Evolutionary conservation across 2,888 invertebrate species (phyloP).

Genomic region (Meteorus cinctellus): DNA sequence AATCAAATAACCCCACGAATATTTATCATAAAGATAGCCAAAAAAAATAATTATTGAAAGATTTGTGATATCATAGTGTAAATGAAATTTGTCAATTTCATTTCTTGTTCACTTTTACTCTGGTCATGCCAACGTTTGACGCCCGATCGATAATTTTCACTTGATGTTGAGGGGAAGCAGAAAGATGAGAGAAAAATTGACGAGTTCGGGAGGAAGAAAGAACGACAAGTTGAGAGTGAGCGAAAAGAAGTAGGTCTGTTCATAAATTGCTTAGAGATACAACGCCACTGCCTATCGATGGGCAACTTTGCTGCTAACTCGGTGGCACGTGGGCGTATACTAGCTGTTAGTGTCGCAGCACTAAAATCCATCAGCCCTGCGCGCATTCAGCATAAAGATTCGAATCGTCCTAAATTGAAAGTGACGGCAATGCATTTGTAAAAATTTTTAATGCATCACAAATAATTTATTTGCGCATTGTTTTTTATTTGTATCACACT

Average conservation of each 20-base stretch:
- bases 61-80: conserved; percentile 21
- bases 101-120: conserved; percentile 23
- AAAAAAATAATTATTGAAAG: not conserved
- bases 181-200: not conserved
- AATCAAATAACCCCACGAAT: not conserved
- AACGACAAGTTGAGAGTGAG: conserved; percentile 18
- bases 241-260: conserved; percentile 48
- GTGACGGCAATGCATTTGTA: conserved; percentile 38
- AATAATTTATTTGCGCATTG: not conserved
- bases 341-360: conserved; percentile 49
- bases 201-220: not conserved
- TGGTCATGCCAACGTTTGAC: conserved; percentile 34
- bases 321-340: conserved; percentile 51
- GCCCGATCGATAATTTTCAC: conserved; percentile 55
- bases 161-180: conserved; percentile 31
- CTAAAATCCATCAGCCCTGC: conserved; percentile 37
- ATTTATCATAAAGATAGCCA: not conserved
- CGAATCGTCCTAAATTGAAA: conserved; percentile 45
- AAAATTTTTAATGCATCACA: conserved; percentile 22
- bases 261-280: conserved; percentile 54
- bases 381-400: conserved; percentile 25
- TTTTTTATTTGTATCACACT: no score
- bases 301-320: conserved; percentile 47
- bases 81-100: conserved; percentile 30
- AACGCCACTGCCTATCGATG: conserved; percentile 52